A percentile compares a stretch with the other conserved stretches of the same genome.
phyloP scores from a whole-genome alignment of 2,888 invertebrate genomes.

The Liodrosophila aerea region DNA sequence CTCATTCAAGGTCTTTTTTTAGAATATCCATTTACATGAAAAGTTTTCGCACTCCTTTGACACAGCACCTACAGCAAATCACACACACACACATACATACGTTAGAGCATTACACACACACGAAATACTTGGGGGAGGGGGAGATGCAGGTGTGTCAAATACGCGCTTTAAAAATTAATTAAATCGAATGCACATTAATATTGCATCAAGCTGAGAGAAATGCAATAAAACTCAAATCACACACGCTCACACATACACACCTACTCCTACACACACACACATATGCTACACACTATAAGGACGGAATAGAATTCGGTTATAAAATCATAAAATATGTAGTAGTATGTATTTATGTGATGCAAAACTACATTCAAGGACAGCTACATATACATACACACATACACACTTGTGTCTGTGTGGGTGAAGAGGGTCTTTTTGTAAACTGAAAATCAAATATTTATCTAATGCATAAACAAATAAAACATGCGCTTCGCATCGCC shows the following conservation, averaged over 20 bases:
- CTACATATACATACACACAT: not conserved
- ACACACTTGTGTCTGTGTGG: conserved; percentile 7
- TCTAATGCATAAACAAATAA: conserved; percentile 59
- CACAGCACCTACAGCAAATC: conserved; percentile 68
- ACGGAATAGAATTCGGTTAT: conserved; percentile 30
- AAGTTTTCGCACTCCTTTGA: conserved; percentile 45
- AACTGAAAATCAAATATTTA: conserved; percentile 64
- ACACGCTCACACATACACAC: conserved; percentile 6
- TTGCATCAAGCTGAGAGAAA: conserved; percentile 33
- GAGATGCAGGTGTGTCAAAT: conserved; percentile 11
- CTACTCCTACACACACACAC: conserved; percentile 15
- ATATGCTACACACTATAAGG: not conserved
- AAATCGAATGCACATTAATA: conserved; percentile 57
- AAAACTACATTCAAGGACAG: conserved; percentile 6
- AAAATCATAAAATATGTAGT: conserved; percentile 50
- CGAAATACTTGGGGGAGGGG: not conserved
- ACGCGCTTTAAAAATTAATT: conserved; percentile 62
- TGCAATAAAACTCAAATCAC: conserved; percentile 18
- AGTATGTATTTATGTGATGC: conserved; percentile 18
- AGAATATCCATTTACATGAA: no score
- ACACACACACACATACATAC: conserved; percentile 29
- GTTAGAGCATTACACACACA: conserved; percentile 7
- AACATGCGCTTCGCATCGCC: conserved; percentile 52
- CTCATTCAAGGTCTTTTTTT: no score
- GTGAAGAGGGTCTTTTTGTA: conserved; percentile 23